Base-by-base conservation (phyloP, 1,140 invertebrate genomes). In the Rhyzopertha dominica region DNA sequence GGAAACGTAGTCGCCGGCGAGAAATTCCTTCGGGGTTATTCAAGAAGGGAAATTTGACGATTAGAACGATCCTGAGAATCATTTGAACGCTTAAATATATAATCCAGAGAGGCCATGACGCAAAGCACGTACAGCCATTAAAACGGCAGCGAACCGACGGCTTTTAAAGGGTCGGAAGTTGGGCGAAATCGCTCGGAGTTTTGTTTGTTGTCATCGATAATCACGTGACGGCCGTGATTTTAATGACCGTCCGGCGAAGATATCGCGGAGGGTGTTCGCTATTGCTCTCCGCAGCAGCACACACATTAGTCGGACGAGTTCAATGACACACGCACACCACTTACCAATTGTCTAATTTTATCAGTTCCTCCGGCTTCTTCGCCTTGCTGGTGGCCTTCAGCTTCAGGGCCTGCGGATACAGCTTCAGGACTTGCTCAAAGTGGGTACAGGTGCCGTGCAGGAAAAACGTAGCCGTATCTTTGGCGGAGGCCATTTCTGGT, bases 261-360 rank as follows among this genome's bases (percentile, higher is more conserved):
- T 71, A 72, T 73, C 71, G 72, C 69, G 73, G 64, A n/a, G 62
- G 61, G 73, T 74, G 74, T 70, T 70, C 70, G 71, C 73, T 70
- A 74, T 68, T 74, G n/a, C n/a, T n/a, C n/a, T n/a, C n/a, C n/a
- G n/a, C n/a, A n/a, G n/a, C 74, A 56, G 37, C 46, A 54, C 52
- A 52, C 54, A 59, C 55, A 57, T 58, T 57, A 62, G 43, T 53
- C 51, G 53, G 56, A 58, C 57, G 54, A 59, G 71, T 72, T 72
- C 71, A 73, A 66, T 72, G 70, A 72, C 71, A 68, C 52, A 56
- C 18, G 18, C 26, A 34, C 35, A 38, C 34, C 54, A 85, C 85
- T 88, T 75, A 90, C 90, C 90, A 94, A 67, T 90, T 86, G 73
- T 94, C 90, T 69, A 93, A 74, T 73, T 90, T 91, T 69, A 93